phyloP scores from a whole-genome alignment of 2,888 invertebrate genomes.

The Leptinotarsa peninsularis region DNA sequence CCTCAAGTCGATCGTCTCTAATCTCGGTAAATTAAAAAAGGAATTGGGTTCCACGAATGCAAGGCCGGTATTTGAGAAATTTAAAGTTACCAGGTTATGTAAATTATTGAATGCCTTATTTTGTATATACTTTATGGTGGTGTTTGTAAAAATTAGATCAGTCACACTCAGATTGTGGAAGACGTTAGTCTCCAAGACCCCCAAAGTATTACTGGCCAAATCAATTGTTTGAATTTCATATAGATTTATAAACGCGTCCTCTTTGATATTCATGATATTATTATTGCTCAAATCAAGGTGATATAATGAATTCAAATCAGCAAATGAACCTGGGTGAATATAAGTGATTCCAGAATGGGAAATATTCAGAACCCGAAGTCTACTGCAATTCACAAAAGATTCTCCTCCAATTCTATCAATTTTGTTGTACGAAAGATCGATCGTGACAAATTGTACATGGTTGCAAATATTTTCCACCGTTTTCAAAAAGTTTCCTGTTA shows the following conservation, averaged over 20 bases:
- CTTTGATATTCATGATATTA: neutral
- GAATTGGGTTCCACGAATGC: slow-evolving; percentile 24
- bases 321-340: slow-evolving; percentile 1
- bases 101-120: slow-evolving; percentile 26
- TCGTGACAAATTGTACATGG: neutral
- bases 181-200: slow-evolving; percentile 7
- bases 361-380: neutral
- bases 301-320: neutral
- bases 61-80: slow-evolving; percentile 25
- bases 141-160: slow-evolving; percentile 15
- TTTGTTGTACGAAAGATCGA: slow-evolving; percentile 20
- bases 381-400: neutral
- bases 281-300: slow-evolving; percentile 17
- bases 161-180: slow-evolving; percentile 24
- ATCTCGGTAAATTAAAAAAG: slow-evolving; percentile 19
- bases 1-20: slow-evolving; percentile 21
- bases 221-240: slow-evolving; percentile 11
- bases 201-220: slow-evolving; percentile 23
- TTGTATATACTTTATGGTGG: slow-evolving; percentile 19
- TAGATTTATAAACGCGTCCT: slow-evolving; percentile 19
- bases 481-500: slow-evolving; percentile 14
- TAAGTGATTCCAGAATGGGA: slow-evolving; percentile 6
- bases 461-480: slow-evolving; percentile 11
- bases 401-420: slow-evolving; percentile 1
- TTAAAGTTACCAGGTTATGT: slow-evolving; percentile 10